These are phyloP conservation scores for Taenioides sp. DNA, from an alignment of 2,797 vertebrate species.

Conservation along the genomic window DNA sequence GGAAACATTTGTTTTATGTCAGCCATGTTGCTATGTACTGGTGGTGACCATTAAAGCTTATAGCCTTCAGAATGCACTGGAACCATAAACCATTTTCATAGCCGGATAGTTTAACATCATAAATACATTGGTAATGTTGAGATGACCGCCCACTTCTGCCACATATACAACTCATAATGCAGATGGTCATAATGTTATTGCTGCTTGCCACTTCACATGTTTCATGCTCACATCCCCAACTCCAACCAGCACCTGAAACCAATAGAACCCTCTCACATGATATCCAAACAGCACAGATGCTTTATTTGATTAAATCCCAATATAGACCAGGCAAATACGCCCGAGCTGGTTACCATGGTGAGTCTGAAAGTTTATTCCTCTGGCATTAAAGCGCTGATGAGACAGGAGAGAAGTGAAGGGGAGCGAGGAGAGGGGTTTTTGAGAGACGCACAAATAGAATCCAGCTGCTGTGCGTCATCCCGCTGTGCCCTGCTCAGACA, in stretches of 20 bases:
- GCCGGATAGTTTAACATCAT: too few species aligned
- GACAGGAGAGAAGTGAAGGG: constrained; percentile 40
- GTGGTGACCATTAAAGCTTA: background rate
- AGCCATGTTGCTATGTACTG: too few species aligned
- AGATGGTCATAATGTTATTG: background rate
- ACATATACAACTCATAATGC: background rate
- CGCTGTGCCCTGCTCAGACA: constrained; percentile 16
- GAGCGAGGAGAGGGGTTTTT: constrained; percentile 39
- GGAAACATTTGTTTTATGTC: background rate
- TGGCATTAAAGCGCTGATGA: constrained; percentile 27
- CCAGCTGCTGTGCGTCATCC: constrained; percentile 67
- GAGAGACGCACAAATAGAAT: constrained; percentile 62
- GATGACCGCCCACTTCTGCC: background rate
- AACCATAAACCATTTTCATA: background rate
- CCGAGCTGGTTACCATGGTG: constrained; percentile 48
- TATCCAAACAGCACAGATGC: background rate
- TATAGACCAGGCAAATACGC: constrained; percentile 15
- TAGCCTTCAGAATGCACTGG: background rate
- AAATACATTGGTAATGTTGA: too few species aligned
- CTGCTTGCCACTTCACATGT: background rate
- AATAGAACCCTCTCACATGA: background rate
- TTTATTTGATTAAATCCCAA: constrained; percentile 41
- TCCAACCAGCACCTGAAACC: background rate
- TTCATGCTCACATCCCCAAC: background rate
- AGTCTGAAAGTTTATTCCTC: constrained; percentile 35